Evolutionary conservation across 2,888 invertebrate genomes (phyloP).

Genomic region (Chelonus formosanus): DNA sequence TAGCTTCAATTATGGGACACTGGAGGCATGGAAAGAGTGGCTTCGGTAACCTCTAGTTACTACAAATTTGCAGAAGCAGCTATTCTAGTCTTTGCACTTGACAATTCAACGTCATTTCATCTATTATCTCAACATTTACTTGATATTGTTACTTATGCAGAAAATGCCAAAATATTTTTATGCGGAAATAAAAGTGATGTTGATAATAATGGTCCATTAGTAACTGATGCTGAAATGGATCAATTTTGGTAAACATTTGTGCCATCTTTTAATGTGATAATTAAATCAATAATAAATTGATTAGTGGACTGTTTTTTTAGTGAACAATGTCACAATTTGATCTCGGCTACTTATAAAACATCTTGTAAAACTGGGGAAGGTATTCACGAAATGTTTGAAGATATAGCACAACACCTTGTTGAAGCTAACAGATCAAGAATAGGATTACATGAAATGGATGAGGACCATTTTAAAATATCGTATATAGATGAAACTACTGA

Average conservation of each 20-base stretch:
- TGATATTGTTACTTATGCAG: conserved; percentile 92
- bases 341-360: conserved; percentile 87
- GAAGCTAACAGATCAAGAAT: conserved; percentile 83
- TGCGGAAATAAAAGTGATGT: conserved; percentile 93
- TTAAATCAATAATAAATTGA: too few relatives aligned
- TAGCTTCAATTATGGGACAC: conserved; percentile 96
- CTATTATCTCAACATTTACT: conserved; percentile 89
- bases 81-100: conserved; percentile 88
- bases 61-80: conserved; percentile 96
- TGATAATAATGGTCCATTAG: conserved; percentile 77
- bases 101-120: conserved; percentile 92
- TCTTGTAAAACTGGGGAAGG: conserved; percentile 90
- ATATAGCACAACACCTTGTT: conserved; percentile 83
- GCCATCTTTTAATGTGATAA: not conserved
- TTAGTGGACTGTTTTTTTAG: conserved; percentile 65
- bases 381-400: conserved; percentile 89
- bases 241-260: conserved; percentile 75
- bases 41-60: conserved; percentile 93
- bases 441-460: conserved; percentile 81
- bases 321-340: conserved; percentile 90
- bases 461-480: conserved; percentile 79
- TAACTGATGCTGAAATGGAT: conserved; percentile 88
- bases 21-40: conserved; percentile 95
- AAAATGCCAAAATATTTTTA: conserved; percentile 93
- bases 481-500: conserved; percentile 70